A percentile compares a stretch with the other conserved stretches of the same genome.
Conservation (phyloP, 2,888 invertebrate genomes). For the Lycia hirtaria region DNA sequence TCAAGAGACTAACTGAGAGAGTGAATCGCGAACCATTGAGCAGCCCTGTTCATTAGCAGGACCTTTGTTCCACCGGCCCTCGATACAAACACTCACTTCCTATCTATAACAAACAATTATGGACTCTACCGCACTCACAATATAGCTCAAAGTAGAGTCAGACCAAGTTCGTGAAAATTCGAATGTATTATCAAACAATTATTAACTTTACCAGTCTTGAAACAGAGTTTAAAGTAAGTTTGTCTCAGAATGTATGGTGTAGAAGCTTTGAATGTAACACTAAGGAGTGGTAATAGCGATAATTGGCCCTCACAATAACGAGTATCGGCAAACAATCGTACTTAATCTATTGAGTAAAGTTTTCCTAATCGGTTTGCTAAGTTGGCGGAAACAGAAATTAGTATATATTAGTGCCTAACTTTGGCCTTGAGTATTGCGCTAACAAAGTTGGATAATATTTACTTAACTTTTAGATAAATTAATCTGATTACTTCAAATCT, state of each 20-base stretch:
- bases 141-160: not conserved
- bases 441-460: too few relatives aligned
- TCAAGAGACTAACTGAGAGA: not conserved
- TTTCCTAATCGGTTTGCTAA: constrained; percentile 5
- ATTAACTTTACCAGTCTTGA: not conserved
- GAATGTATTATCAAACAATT: not conserved
- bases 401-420: not conserved
- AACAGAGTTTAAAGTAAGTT: constrained; percentile 20
- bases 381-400: constrained; percentile 11
- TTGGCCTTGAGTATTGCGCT: not conserved
- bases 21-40: constrained; percentile 42
- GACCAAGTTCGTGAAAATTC: not conserved
- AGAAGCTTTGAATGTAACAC: constrained; percentile 40
- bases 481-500: too few relatives aligned
- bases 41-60: constrained; percentile 55
- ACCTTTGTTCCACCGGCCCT: constrained; percentile 50
- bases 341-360: constrained; percentile 11
- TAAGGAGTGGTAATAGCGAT: constrained; percentile 49
- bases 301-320: constrained; percentile 43
- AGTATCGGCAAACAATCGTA: constrained; percentile 15
- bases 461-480: too few relatives aligned
- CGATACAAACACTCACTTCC: constrained; percentile 45
- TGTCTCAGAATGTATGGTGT: not conserved
- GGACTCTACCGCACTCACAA: not conserved
- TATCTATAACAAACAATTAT: not conserved